Evolutionary conservation across 2,888 invertebrate species (phyloP), one percentile per base, ranked within the genome.

Genomic region (Nebria brevicollis): DNA sequence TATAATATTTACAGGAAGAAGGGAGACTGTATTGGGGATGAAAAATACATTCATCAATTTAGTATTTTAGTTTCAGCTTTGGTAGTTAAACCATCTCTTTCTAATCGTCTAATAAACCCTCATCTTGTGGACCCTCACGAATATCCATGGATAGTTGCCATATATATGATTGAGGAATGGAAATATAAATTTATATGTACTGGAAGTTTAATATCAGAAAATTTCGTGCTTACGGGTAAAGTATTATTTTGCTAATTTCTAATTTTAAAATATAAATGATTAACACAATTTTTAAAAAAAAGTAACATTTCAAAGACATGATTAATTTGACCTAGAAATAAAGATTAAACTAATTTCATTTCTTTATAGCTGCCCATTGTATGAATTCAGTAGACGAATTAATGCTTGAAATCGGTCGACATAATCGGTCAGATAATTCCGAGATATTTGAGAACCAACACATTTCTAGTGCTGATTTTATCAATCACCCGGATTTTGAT

Each of bases 341-440:
- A 34, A 34, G 34, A 2, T 34, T 34, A 34, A 34, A 34, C 34
- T 34, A 25, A 68, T 68, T 68, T 15, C 13, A 1, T 68, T 11
- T 68, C 34, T 25, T 68, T n/a, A 6, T 68, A 68, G 68, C 68
- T 68, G 68, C 15, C 13, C 68, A 68, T 68, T 68, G 68, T 68
- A 25, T 8, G 11, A 4, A 68, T n/a, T 1, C 10, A 68, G 1
- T n/a, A n/a, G n/a, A n/a, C n/a, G n/a, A n/a, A 68, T n/a, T 25
- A 10, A 8, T 68, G 15, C 6, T 68, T 68, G 15, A 25, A 15
- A 3, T 68, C 11, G 68, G 68, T n/a, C 68, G 68, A 25, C 25
- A 68, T 68, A 15, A 68, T 68, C 2, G 8, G 25, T 68, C 68
- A 25, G 25, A 68, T 7, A 68, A 68, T 68, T 1, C 8, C 25